Base-by-base conservation (phyloP, 1,140 invertebrate genomes). In the Drosophila athabasca region DNA sequence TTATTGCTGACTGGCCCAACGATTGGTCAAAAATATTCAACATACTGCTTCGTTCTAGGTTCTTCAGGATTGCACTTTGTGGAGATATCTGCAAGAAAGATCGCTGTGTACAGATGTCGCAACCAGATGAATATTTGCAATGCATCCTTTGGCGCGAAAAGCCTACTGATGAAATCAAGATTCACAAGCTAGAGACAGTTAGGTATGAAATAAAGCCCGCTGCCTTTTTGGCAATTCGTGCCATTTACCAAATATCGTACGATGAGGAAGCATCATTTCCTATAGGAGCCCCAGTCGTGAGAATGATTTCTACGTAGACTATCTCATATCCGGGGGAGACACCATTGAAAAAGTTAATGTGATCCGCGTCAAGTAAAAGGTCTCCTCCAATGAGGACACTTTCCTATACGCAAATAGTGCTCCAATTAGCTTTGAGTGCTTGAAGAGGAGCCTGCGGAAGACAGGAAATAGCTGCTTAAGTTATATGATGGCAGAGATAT, bases 31-130 rank as follows among this genome's bases (percentile, higher is more conserved):
- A 77, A 19, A 35, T 79, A 88, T 79, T 76, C 69, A 13, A 74
- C 90, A 67, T 76, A 79, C 26, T 92, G 22, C 15, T 92, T 0
- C 65, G 90, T 17, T 93, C 93, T 74, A 68, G 92, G 24, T 72
- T 64, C 8, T 67, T 54, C 24, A 51, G 22, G 19, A 22, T 71
- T 48, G 46, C 60, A 1, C 17, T 65, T n/a, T n/a, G n/a, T n/a
- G n/a, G n/a, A n/a, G n/a, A n/a, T n/a, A n/a, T n/a, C n/a, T n/a
- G n/a, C n/a, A 76, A 76, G 43, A 76, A 73, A 59, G 73, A 73
- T 24, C 50, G 60, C 3, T 77, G 69, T 24, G 50, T 68, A 6
- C 17, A 46, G 3, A 9, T 68, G 6, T n/a, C 31, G 2, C 13
- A 54, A 1, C 45, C 51, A 6, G 60, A 75, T 31, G 15, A 52